Evolutionary conservation across 2,888 invertebrate species (phyloP).

Genomic region (Synanthedon vespiformis): DNA sequence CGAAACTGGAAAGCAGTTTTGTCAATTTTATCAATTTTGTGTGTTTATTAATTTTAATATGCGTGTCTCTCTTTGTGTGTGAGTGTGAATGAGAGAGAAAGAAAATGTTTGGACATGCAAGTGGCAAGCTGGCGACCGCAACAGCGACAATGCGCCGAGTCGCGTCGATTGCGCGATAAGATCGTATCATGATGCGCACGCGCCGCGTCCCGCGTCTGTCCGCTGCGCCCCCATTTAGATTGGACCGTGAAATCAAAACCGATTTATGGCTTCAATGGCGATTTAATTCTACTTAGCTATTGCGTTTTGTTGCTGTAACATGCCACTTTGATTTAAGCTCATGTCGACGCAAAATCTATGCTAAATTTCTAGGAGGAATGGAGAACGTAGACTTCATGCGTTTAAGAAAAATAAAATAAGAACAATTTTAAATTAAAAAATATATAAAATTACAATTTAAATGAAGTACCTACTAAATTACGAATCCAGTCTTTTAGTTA

Average conservation of each 20-base stretch:
- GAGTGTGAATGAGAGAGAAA: too few relatives aligned
- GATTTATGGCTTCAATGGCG: slow-evolving; percentile 33
- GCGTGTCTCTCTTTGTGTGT: too few relatives aligned
- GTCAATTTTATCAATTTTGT: too few relatives aligned
- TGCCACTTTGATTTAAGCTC: slow-evolving; percentile 6
- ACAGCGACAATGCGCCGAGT: slow-evolving; percentile 39
- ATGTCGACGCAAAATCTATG: neutral
- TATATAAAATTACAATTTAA: too few relatives aligned
- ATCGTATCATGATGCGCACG: slow-evolving; percentile 40
- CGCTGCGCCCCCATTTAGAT: slow-evolving; percentile 7
- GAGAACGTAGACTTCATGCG: too few relatives aligned
- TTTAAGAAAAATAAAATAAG: too few relatives aligned
- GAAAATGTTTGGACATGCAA: slow-evolving; percentile 50
- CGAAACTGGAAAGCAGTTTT: too few relatives aligned
- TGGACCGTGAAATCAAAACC: slow-evolving; percentile 42
- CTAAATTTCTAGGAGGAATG: neutral
- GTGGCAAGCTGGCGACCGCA: slow-evolving; percentile 20
- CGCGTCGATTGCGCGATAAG: slow-evolving; percentile 42
- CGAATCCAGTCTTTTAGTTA: too few relatives aligned
- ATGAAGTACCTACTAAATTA: too few relatives aligned
- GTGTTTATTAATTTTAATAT: too few relatives aligned
- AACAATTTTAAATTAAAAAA: too few relatives aligned
- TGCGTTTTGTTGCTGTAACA: slow-evolving; percentile 8
- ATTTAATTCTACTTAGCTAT: slow-evolving; percentile 33
- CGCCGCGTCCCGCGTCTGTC: slow-evolving; percentile 20